Conservation (phyloP, 2,888 invertebrate genomes). For the Cabera pusaria region DNA sequence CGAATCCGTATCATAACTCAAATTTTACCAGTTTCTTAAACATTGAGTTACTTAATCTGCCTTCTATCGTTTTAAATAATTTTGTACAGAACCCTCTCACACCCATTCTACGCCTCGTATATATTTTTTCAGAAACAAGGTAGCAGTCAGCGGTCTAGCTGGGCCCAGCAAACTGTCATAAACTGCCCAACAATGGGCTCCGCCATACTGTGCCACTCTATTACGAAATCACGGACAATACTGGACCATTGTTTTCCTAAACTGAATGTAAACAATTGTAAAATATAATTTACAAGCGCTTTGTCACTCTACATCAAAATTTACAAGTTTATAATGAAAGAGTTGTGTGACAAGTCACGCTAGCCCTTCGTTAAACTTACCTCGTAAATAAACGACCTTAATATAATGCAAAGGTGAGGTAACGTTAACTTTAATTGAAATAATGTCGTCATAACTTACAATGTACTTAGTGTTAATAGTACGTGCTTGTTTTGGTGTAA, state of each 20-base stretch:
- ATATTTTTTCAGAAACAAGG: constrained; percentile 30
- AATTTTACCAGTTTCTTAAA: no score
- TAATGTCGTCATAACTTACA: not conserved
- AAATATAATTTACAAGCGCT: constrained; percentile 55
- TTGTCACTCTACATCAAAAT: constrained; percentile 14
- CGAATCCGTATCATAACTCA: no score
- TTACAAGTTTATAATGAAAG: constrained; percentile 26
- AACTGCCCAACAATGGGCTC: constrained; percentile 8
- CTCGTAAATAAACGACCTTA: no score
- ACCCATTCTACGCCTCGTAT: not conserved
- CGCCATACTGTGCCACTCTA: constrained; percentile 13
- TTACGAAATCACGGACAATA: constrained; percentile 30
- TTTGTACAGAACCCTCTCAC: constrained; percentile 14
- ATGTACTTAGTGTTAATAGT: no score
- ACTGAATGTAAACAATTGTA: constrained; percentile 67
- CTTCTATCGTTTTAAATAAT: constrained; percentile 6
- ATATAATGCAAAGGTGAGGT: no score
- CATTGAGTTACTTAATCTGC: no score
- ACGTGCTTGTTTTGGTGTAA: not conserved
- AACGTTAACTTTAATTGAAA: constrained; percentile 7
- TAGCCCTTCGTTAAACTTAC: not conserved
- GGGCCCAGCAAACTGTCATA: constrained; percentile 32
- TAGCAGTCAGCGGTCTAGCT: constrained; percentile 53
- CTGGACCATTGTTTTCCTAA: constrained; percentile 45
- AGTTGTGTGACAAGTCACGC: constrained; percentile 20